phyloP scores from a whole-genome alignment of 1,140 invertebrate genomes.

The Diuraphis noxia region DNA sequence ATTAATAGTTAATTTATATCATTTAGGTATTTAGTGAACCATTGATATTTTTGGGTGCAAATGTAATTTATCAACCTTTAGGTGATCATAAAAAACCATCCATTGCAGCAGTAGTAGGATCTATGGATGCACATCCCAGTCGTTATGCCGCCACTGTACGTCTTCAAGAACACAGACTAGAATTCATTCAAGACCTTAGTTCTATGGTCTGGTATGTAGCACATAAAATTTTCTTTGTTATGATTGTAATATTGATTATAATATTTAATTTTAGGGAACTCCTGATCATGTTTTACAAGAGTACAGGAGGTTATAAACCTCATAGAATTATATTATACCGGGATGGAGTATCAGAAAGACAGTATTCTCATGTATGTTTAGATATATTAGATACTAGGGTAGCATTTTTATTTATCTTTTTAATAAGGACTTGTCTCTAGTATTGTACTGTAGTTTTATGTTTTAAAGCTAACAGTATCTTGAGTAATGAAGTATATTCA shows the following conservation, averaged over 20 bases:
- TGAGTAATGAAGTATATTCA: too few species aligned
- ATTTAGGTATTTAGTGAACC: slow-evolving; percentile 95
- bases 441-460: too few species aligned
- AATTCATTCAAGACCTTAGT: slow-evolving; percentile 97
- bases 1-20: not conserved
- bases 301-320: slow-evolving; percentile 92
- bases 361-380: slow-evolving; percentile 67
- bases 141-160: slow-evolving; percentile 98
- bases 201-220: slow-evolving; percentile 89
- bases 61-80: slow-evolving; percentile 99
- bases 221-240: not conserved
- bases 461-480: too few species aligned
- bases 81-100: slow-evolving; percentile 99
- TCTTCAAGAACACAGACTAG: slow-evolving; percentile 97
- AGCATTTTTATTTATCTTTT: too few species aligned
- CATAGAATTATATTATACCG: slow-evolving; percentile 95
- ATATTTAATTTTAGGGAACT: slow-evolving; percentile 69
- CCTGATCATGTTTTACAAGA: slow-evolving; percentile 95
- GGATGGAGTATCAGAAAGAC: slow-evolving; percentile 95
- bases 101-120: slow-evolving; percentile 97
- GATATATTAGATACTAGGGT: not conserved
- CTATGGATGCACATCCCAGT: slow-evolving; percentile 99
- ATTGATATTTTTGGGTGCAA: slow-evolving; percentile 98
- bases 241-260: slow-evolving; percentile 26
- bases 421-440: too few species aligned